Evolutionary conservation across 2,113 vertebrate species (phyloP), one percentile per base, ranked within the genome.

Genomic region (Halcyon senegalensis): DNA sequence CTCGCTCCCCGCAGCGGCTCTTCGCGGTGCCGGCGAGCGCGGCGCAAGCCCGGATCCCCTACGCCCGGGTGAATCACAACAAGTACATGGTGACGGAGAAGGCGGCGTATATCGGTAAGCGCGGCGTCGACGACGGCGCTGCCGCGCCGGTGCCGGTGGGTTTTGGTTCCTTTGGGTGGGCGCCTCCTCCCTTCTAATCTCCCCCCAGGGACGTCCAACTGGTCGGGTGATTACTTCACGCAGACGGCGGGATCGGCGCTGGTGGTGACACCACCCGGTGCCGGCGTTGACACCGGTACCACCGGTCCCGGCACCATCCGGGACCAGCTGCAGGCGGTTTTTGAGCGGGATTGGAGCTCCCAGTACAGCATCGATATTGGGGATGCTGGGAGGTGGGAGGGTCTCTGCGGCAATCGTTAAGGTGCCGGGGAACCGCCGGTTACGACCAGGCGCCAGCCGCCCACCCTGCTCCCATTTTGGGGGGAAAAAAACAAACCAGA

Each of bases 81-180:
- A 99, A 99, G 94, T 99, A 99, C 98, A 99, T 99, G 99, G 99
- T 99, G 95, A 99, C 99, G 0, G 99, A 99, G 76, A 98, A 98
- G 73, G 80, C 97, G 2, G 98, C 98, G 3, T 99, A 99, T 58
- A 98, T 99, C 4, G 99, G 99, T 99, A 92, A 97, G 97, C 50
- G 18, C 4, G 18, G 19, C 6, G 19, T 7, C 58, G 7, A 27
- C 7, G 51, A 14, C 19, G 18, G 56, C 10, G 21, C 48, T 24
- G 48, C 48, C 21, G 48, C 11, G 48, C 48, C 21, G 21, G 20
- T 25, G 24, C 23, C 44, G 44, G 44, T 46, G 44, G 44, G 44
- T 46, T 46, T 46, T 18, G 44, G 44, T 46, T 35, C 7, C 35
- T 35, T 35, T 35, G 44, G 44, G 44, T 46, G 17, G 43, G 43